Evolutionary conservation across 2,888 invertebrate species (phyloP).

Genomic region (Cancer borealis): DNA sequence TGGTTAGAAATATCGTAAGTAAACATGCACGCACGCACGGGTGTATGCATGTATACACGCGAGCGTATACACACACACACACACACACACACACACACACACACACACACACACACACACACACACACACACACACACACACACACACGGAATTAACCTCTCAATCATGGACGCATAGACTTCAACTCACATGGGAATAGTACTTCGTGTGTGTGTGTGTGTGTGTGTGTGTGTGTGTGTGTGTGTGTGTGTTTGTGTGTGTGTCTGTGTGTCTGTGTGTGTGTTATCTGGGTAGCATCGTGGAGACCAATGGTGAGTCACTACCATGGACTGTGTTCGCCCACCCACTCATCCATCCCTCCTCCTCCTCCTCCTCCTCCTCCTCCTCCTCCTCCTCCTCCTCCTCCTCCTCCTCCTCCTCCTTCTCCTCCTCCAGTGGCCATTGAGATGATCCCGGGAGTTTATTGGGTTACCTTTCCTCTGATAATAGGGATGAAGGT

Average conservation of each 20-base stretch:
- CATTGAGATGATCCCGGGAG: background rate
- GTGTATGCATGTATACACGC: background rate
- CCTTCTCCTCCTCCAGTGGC: background rate
- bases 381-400: background rate
- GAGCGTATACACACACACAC: background rate
- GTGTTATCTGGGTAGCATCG: slow-evolving; percentile 33
- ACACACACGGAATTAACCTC: slow-evolving; percentile 15
- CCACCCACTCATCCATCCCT: background rate
- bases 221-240: slow-evolving; percentile 24
- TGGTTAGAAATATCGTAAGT: background rate
- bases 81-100: slow-evolving; percentile 44
- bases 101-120: slow-evolving; percentile 46
- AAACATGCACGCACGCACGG: background rate
- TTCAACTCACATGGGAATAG: background rate
- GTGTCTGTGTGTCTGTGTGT: slow-evolving; percentile 43
- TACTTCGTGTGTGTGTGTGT: background rate
- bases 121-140: slow-evolving; percentile 46
- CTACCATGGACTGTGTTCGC: background rate
- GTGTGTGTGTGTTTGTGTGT: background rate
- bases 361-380: background rate
- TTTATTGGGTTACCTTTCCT: background rate
- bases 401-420: background rate
- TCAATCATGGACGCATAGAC: background rate
- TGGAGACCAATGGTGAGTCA: slow-evolving; percentile 50
- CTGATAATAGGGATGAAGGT: background rate